Percentiles rank a stretch among this genome's conserved stretches.
Conservation (phyloP, 1,140 invertebrate genomes). For the Lordiphosa mommai region DNA sequence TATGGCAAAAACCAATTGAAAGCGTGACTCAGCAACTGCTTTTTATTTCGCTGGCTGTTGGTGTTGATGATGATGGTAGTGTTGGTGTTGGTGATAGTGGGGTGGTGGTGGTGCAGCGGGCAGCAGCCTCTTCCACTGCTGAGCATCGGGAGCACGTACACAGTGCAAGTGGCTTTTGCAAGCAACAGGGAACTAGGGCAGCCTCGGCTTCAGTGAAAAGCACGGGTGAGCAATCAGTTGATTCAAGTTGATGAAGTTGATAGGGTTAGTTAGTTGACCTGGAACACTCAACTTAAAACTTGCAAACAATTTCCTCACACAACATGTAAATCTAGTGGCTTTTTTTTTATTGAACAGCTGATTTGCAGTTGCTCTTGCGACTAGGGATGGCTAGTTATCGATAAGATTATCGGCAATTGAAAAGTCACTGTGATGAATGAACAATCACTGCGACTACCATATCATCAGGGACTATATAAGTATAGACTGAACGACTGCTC, state of each 20-base stretch:
- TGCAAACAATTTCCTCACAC: constrained; percentile 32
- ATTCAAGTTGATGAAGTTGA: not conserved
- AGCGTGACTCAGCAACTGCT: constrained; percentile 6
- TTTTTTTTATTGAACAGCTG: constrained; percentile 37
- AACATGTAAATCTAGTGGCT: constrained; percentile 44
- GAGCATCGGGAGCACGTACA: not conserved
- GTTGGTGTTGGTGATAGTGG: not conserved
- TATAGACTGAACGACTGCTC: too few relatives aligned
- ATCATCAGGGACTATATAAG: too few relatives aligned
- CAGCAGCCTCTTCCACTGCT: not conserved
- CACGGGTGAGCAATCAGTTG: not conserved
- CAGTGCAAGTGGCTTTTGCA: not conserved
- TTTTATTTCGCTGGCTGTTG: not conserved
- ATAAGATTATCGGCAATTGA: too few relatives aligned
- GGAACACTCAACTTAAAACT: constrained; percentile 27
- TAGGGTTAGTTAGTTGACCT: constrained; percentile 1
- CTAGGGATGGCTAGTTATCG: not conserved
- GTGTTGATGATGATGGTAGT: not conserved
- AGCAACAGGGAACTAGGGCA: not conserved
- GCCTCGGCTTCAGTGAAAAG: not conserved
- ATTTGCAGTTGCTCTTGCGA: constrained; percentile 11
- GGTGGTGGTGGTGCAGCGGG: not conserved
- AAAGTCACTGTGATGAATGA: too few relatives aligned
- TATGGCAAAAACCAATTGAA: constrained; percentile 6
- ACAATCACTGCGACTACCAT: too few relatives aligned